phyloP scores from a whole-genome alignment of 2,797 vertebrate genomes.

The Lepus oiostolus region DNA sequence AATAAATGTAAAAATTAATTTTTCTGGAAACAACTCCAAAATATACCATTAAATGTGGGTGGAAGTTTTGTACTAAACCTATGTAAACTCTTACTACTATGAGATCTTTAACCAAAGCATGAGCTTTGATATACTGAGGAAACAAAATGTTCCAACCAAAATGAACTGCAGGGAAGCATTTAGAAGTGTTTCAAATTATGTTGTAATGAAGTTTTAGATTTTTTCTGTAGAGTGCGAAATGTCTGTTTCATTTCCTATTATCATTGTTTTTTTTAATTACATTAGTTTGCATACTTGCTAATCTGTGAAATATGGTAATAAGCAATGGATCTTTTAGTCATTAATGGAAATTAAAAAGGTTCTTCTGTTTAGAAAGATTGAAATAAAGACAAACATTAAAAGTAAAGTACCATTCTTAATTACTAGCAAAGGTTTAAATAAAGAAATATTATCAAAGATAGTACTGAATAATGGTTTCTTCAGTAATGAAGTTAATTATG shows the following conservation, averaged over 20 bases:
- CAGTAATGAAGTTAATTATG: background rate
- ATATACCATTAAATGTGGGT: conserved; percentile 6
- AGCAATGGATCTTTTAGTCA: background rate
- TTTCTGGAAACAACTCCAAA: background rate
- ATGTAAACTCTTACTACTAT: background rate
- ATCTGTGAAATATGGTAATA: conserved; percentile 31
- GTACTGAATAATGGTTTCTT: conserved; percentile 49
- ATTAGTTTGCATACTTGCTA: conserved; percentile 29
- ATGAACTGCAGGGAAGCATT: background rate
- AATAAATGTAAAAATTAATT: background rate
- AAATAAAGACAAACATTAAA: conserved; percentile 48
- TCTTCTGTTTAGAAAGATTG: conserved; percentile 38
- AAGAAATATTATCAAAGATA: conserved; percentile 45
- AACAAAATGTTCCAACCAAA: conserved; percentile 46
- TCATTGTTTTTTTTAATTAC: background rate
- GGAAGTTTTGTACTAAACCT: background rate
- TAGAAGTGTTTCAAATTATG: conserved; percentile 36
- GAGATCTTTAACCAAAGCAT: conserved; percentile 47
- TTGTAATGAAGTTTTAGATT: conserved; percentile 37
- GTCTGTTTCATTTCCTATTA: conserved; percentile 29
- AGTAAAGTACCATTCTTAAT: conserved; percentile 58
- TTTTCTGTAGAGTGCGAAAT: conserved; percentile 1
- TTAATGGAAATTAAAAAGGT: conserved; percentile 16
- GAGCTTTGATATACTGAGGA: background rate
- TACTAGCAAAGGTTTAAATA: conserved; percentile 50